Evolutionary conservation across 2,113 vertebrate genomes (phyloP).

Genomic region (Python bivittatus): DNA sequence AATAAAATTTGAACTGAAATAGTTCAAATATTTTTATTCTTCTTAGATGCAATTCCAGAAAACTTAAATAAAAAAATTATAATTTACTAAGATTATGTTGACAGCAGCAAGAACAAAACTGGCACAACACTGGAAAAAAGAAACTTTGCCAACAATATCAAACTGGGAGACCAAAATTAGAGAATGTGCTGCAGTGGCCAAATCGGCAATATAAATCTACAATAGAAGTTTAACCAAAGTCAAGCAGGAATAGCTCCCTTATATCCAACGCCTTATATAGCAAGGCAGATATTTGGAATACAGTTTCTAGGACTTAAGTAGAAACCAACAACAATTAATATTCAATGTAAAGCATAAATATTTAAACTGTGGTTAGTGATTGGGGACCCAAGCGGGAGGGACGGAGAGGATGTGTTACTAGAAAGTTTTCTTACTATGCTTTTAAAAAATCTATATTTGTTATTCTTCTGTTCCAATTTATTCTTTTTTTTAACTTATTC

Average conservation of each 20-base stretch:
- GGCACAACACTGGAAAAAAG: not conserved
- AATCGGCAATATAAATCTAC: not conserved
- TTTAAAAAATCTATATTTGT: not conserved
- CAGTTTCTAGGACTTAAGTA: not conserved
- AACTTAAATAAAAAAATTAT: not conserved
- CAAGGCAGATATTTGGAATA: not conserved
- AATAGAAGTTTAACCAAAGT: not conserved
- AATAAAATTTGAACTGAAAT: not conserved
- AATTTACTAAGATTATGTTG: not conserved
- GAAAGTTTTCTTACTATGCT: no score
- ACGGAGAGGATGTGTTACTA: not conserved
- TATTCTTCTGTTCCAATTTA: not conserved
- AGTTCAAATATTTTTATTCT: not conserved
- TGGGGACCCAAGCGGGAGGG: not conserved
- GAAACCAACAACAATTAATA: not conserved
- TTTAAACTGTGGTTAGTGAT: not conserved
- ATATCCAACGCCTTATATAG: not conserved
- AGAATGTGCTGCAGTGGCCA: not conserved
- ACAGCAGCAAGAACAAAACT: not conserved
- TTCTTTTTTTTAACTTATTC: not conserved
- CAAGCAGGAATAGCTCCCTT: not conserved
- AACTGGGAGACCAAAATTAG: not conserved
- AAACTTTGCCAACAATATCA: not conserved
- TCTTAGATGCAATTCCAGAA: not conserved
- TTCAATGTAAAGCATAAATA: not conserved